phyloP scores from a whole-genome alignment of 1,140 invertebrate genomes.

The Tribolium madens region DNA sequence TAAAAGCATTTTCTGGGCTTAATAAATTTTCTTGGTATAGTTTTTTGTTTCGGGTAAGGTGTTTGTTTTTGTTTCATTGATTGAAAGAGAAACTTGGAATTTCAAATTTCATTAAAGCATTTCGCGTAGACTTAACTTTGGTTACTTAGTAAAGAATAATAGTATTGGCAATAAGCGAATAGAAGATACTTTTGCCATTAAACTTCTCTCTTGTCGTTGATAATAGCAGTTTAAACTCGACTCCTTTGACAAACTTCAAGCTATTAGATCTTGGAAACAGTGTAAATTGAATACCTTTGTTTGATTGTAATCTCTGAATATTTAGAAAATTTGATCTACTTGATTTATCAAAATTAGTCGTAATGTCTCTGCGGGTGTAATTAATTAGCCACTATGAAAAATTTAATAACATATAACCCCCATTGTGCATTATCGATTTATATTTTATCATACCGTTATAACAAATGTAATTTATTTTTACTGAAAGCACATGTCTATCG shows the following conservation, averaged over 20 bases:
- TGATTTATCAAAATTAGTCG: background rate
- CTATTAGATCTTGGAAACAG: background rate
- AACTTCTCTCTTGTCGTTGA: conserved; percentile 9
- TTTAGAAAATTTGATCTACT: background rate
- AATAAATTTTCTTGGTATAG: background rate
- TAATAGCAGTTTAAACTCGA: conserved; percentile 10
- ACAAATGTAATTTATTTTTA: conserved; percentile 45
- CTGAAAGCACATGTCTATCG: conserved; percentile 39
- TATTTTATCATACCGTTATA: conserved; percentile 34
- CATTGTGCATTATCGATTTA: conserved; percentile 17
- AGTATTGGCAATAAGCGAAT: background rate
- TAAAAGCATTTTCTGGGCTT: background rate
- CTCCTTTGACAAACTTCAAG: background rate
- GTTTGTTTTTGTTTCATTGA: background rate
- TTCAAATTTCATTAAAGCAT: background rate
- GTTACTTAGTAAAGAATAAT: background rate
- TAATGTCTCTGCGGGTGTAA: background rate
- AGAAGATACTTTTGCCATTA: conserved; percentile 6
- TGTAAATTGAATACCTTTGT: background rate
- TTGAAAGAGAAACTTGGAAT: background rate
- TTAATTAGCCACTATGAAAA: conserved; percentile 24
- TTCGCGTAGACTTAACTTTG: background rate
- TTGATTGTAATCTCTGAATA: background rate
- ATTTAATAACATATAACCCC: conserved; percentile 1
- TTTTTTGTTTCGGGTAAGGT: background rate